A percentile compares a stretch with the other conserved stretches of the same genome.
phyloP scores from a whole-genome alignment of 1,140 invertebrate species.

The Maniola jurtina region DNA sequence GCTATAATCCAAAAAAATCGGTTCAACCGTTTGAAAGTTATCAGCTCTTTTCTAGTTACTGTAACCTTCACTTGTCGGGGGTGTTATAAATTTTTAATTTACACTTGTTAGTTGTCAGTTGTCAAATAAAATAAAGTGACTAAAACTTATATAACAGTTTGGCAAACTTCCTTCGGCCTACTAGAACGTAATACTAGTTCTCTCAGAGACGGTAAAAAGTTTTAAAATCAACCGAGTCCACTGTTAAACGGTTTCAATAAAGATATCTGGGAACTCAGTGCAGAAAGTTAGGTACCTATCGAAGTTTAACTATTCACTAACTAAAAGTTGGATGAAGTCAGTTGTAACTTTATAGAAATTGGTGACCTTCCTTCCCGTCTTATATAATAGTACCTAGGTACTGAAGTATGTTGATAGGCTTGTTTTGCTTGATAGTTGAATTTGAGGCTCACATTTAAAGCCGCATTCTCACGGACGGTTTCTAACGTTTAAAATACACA shows the following conservation, averaged over 20 bases:
- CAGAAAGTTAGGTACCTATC: constrained; percentile 17
- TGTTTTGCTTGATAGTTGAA: too few relatives aligned
- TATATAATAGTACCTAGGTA: neutral
- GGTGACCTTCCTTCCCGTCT: constrained; percentile 1
- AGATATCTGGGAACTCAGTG: constrained; percentile 18
- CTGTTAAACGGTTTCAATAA: constrained; percentile 24
- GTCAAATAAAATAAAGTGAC: constrained; percentile 1
- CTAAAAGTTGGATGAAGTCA: constrained; percentile 4
- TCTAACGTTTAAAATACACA: too few relatives aligned
- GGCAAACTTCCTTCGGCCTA: constrained; percentile 1
- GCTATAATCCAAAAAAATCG: too few relatives aligned
- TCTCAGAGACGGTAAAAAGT: constrained; percentile 9
- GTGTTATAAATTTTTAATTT: too few relatives aligned
- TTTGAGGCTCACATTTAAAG: too few relatives aligned
- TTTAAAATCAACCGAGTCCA: constrained; percentile 23
- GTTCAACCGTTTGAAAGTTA: too few relatives aligned
- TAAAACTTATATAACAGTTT: neutral
- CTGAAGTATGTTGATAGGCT: too few relatives aligned
- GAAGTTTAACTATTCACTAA: constrained; percentile 17
- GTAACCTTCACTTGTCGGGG: too few relatives aligned
- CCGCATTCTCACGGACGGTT: too few relatives aligned
- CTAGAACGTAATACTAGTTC: neutral
- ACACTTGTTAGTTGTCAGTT: too few relatives aligned
- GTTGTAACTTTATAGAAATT: constrained; percentile 3
- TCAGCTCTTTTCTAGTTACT: too few relatives aligned